Evolutionary conservation across 1,140 invertebrate species (phyloP).

Genomic region (Hermatobates lingyangjiaoensis): DNA sequence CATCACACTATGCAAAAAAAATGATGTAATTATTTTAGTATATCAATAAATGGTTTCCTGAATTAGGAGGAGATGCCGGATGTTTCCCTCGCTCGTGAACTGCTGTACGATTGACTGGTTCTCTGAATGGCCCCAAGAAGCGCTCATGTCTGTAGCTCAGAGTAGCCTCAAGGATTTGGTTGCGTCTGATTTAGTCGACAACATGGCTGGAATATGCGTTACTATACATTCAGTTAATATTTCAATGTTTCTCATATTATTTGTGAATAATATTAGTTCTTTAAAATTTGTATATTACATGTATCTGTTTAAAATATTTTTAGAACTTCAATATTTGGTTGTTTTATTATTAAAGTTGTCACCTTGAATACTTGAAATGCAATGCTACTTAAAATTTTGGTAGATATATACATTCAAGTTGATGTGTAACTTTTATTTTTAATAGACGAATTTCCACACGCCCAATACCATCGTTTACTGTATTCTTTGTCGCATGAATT

Average conservation of each 20-base stretch:
- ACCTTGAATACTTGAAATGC: too few relatives aligned
- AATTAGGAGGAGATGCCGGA: conserved; percentile 43
- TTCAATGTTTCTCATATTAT: background rate
- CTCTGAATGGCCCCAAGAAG: conserved; percentile 73
- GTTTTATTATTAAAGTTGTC: too few relatives aligned
- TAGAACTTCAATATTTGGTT: too few relatives aligned
- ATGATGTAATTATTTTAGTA: conserved; percentile 1
- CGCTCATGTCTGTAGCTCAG: conserved; percentile 57
- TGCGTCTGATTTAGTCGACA: conserved; percentile 24
- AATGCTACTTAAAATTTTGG: too few relatives aligned
- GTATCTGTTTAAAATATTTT: too few relatives aligned
- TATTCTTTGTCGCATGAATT: too few relatives aligned
- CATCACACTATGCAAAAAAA: background rate
- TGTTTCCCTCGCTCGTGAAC: conserved; percentile 83
- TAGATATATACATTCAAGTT: too few relatives aligned
- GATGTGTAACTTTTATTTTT: too few relatives aligned
- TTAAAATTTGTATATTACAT: too few relatives aligned
- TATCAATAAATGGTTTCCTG: background rate
- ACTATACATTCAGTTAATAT: conserved; percentile 33
- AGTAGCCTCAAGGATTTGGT: conserved; percentile 32
- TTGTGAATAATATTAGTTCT: too few relatives aligned
- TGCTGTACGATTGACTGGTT: conserved; percentile 92
- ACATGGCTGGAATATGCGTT: conserved; percentile 48
- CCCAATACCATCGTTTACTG: too few relatives aligned
- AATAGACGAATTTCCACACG: too few relatives aligned